Base-by-base conservation (phyloP, 2,797 vertebrate genomes). In the Sebastes flavidus region DNA sequence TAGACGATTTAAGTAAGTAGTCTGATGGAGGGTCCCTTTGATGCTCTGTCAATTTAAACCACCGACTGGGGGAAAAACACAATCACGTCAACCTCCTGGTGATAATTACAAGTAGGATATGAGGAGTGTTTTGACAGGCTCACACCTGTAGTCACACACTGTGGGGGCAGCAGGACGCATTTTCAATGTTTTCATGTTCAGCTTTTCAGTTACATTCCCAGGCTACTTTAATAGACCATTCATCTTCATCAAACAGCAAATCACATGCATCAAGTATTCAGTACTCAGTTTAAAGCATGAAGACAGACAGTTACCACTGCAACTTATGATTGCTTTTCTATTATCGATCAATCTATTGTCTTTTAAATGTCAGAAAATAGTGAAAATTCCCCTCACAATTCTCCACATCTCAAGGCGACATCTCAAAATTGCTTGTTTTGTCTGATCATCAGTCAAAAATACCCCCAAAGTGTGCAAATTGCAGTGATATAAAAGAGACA, bases 51-150 rank as follows among this genome's bases (percentile, higher is more conserved):
- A 65, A 65, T 83, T 71, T 75, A 38, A 85, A 77, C 6, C 49
- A 55, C 77, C 60, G 75, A 82, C 63, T 34, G 59, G 61, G 46
- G 72, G 4, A n/a, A 67, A 81, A 81, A 69, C 55, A 46, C 65
- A 52, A 83, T 81, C 66, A 81, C 68, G 20, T 79, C 86, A 83
- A 46, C 72, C 16, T 55, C 75, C 69, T 75, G 72, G 65, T 88
- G 84, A 73, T 84, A 83, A 88, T 83, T 86, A 75, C 52, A 34
- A 38, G 66, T 12, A 49, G 66, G 69, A 68, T 52, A 25, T 54
- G 63, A 77, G 32, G 59, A 56, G 76, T 49, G 69, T 73, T 79
- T 62, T 85, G 76, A 87, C 89, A 83, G 77, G 73, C 75, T 76
- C 46, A 13, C 72, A 89, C 87, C 77, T 81, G 87, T 36, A 32